These are phyloP conservation scores for Clarias laeviceps DNA, from an alignment of 2,797 vertebrate species.

Conservation along the genomic window DNA sequence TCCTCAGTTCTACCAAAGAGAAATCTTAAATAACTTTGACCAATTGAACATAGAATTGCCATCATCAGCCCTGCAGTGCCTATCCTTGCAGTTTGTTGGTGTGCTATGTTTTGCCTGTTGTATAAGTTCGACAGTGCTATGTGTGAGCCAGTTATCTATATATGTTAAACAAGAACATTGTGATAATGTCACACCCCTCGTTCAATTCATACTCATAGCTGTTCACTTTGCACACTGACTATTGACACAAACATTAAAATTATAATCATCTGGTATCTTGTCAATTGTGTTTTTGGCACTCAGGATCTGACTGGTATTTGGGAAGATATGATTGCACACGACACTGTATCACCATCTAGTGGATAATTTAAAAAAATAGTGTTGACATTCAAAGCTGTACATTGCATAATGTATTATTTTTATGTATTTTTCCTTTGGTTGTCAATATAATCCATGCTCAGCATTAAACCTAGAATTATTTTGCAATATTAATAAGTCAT, in stretches of 20 bases:
- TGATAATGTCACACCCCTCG: constrained; percentile 34
- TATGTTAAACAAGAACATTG: background rate
- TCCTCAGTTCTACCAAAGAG: constrained; percentile 38
- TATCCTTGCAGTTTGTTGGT: background rate
- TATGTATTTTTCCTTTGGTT: background rate
- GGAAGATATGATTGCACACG: constrained; percentile 18
- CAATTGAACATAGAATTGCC: background rate
- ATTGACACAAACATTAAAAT: constrained; percentile 67
- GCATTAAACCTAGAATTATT: background rate
- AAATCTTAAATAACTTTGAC: constrained; percentile 10
- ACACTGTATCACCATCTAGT: constrained; percentile 30
- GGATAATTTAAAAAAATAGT: constrained; percentile 20
- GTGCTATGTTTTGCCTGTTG: background rate
- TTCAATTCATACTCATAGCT: constrained; percentile 10
- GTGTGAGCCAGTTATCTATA: background rate
- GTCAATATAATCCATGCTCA: background rate
- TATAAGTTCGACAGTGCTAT: background rate
- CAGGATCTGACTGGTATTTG: background rate
- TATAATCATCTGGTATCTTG: constrained; percentile 53
- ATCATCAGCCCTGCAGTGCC: background rate
- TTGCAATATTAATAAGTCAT: background rate
- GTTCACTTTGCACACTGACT: constrained; percentile 34
- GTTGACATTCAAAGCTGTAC: constrained; percentile 27
- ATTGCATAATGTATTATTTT: constrained; percentile 6
- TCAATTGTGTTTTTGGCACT: constrained; percentile 5